Conservation (phyloP, 64 coral and sea anemone species). For the Trachythela sp. region DNA sequence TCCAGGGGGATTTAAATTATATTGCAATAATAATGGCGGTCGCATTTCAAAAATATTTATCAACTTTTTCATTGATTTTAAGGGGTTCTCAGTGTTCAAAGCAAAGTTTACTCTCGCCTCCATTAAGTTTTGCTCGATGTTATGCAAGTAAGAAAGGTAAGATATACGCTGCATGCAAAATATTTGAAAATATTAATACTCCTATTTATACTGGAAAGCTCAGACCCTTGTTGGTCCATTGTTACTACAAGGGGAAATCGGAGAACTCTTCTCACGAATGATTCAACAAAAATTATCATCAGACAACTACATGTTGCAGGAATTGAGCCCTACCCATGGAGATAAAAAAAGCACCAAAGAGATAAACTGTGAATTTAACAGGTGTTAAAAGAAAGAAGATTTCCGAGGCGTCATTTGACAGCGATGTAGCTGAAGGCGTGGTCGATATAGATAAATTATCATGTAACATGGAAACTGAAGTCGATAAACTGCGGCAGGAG, state of each 20-base stretch:
- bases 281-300: too few species aligned
- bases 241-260: too few species aligned
- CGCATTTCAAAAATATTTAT: not conserved
- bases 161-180: too few species aligned
- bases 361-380: not conserved
- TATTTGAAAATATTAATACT: too few species aligned
- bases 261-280: too few species aligned
- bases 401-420: slow-evolving; percentile 47
- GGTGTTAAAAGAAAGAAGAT: slow-evolving; percentile 66
- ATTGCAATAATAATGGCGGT: not conserved
- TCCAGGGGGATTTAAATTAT: not conserved
- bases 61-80: not conserved
- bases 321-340: too few species aligned
- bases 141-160: slow-evolving; percentile 18
- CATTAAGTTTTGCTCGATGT: not conserved
- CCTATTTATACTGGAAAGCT: too few species aligned
- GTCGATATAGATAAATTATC: slow-evolving; percentile 80
- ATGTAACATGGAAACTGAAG: slow-evolving; percentile 65
- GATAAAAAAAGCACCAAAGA: too few species aligned
- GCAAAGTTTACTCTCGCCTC: not conserved
- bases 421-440: slow-evolving; percentile 66
- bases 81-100: not conserved
- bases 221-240: too few species aligned
- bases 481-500: slow-evolving; percentile 72
- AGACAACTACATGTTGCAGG: too few species aligned